These are phyloP conservation scores for Anarsia innoxiella DNA, from an alignment of 2,888 invertebrate genomes.

Conservation along the genomic window DNA sequence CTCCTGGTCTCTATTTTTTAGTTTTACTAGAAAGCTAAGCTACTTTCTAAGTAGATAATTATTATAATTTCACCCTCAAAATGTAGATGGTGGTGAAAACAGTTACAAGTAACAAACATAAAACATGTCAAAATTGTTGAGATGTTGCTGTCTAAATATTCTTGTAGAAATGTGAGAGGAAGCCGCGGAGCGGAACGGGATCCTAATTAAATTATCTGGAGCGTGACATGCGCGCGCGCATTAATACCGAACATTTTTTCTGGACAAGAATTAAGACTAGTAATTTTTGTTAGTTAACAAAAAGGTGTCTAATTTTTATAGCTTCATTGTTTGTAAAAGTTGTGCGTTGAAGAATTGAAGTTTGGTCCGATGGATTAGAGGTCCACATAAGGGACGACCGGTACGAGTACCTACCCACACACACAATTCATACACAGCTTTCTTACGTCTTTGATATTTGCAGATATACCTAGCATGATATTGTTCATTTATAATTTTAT, in stretches of 20 bases:
- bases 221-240: slow-evolving; percentile 52
- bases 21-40: too few relatives aligned
- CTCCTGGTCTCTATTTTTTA: too few relatives aligned
- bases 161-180: slow-evolving; percentile 57
- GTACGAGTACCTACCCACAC: too few relatives aligned
- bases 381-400: too few relatives aligned
- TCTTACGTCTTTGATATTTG: too few relatives aligned
- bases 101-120: slow-evolving; percentile 19
- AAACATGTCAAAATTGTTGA: slow-evolving; percentile 40
- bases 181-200: slow-evolving; percentile 54
- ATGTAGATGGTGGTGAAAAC: slow-evolving; percentile 4
- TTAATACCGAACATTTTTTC: slow-evolving; percentile 42
- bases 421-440: too few relatives aligned
- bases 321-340: too few relatives aligned
- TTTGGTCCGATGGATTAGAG: too few relatives aligned
- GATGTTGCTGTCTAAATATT: slow-evolving; percentile 46
- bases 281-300: slow-evolving; percentile 30
- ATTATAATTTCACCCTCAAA: slow-evolving; percentile 6
- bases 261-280: slow-evolving; percentile 35
- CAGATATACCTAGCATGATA: too few relatives aligned
- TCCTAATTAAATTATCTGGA: slow-evolving; percentile 71
- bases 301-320: slow-evolving; percentile 15
- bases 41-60: too few relatives aligned
- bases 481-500: too few relatives aligned
- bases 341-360: too few relatives aligned